Conservation (phyloP, 2,888 invertebrate species). For the Erebia ligea region DNA sequence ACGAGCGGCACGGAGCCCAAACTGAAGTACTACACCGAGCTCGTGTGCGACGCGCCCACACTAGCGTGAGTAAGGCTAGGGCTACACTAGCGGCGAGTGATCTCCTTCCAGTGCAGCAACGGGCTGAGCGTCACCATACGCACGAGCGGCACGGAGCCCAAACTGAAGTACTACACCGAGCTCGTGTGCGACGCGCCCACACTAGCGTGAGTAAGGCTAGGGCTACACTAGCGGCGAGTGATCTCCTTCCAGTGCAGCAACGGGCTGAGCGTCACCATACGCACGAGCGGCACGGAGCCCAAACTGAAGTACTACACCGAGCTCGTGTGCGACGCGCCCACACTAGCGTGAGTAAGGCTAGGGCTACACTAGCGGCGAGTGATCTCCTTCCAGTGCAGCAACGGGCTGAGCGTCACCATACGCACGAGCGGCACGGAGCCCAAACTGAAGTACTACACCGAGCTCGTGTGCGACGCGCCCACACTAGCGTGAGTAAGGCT, state of each 20-base stretch:
- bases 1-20: slow-evolving; percentile 99
- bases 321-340: slow-evolving; percentile 83
- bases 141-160: slow-evolving; percentile 96
- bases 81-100: background rate
- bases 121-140: slow-evolving; percentile 84
- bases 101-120: slow-evolving; percentile 90
- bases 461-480: slow-evolving; percentile 85
- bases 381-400: slow-evolving; percentile 88
- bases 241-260: slow-evolving; percentile 89
- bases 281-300: slow-evolving; percentile 95
- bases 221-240: background rate
- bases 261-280: slow-evolving; percentile 84
- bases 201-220: slow-evolving; percentile 45
- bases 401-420: slow-evolving; percentile 85
- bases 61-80: slow-evolving; percentile 46
- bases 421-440: slow-evolving; percentile 95
- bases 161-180: slow-evolving; percentile 99
- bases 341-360: slow-evolving; percentile 47
- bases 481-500: slow-evolving; percentile 48
- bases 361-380: background rate
- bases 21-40: slow-evolving; percentile 98
- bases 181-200: slow-evolving; percentile 83
- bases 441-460: slow-evolving; percentile 99
- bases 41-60: slow-evolving; percentile 82
- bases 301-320: slow-evolving; percentile 99